Conservation (phyloP, 2,888 invertebrate species). For the Isoperla grammatica region DNA sequence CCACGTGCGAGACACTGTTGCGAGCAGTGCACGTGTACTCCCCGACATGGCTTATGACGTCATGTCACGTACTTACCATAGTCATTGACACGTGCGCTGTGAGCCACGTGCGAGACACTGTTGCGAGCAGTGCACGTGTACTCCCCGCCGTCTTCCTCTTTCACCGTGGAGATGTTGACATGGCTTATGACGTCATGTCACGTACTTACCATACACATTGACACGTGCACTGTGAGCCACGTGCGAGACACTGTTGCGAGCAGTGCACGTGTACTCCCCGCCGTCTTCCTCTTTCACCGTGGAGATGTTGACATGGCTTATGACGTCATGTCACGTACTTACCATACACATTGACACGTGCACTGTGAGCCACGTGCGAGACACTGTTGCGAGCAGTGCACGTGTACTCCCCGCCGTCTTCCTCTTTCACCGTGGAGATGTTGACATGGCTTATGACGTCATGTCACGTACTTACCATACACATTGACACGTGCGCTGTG, state of each 20-base stretch:
- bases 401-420: conserved; percentile 85
- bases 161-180: conserved; percentile 81
- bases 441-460: conserved; percentile 91
- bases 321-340: conserved; percentile 91
- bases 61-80: no score
- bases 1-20: no score
- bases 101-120: conserved; percentile 71
- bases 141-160: conserved; percentile 85
- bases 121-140: conserved; percentile 82
- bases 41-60: no score
- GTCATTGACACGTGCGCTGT: conserved; percentile 83
- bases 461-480: conserved; percentile 78
- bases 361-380: conserved; percentile 73
- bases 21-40: no score
- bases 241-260: conserved; percentile 75
- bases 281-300: conserved; percentile 84
- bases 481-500: conserved; percentile 87
- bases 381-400: conserved; percentile 80
- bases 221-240: conserved; percentile 80
- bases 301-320: conserved; percentile 87
- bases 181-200: conserved; percentile 91
- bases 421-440: conserved; percentile 78
- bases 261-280: conserved; percentile 81
- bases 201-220: conserved; percentile 77
- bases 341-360: conserved; percentile 86